Evolutionary conservation across 2,888 invertebrate species (phyloP).

Genomic region (Resseliella maxima): DNA sequence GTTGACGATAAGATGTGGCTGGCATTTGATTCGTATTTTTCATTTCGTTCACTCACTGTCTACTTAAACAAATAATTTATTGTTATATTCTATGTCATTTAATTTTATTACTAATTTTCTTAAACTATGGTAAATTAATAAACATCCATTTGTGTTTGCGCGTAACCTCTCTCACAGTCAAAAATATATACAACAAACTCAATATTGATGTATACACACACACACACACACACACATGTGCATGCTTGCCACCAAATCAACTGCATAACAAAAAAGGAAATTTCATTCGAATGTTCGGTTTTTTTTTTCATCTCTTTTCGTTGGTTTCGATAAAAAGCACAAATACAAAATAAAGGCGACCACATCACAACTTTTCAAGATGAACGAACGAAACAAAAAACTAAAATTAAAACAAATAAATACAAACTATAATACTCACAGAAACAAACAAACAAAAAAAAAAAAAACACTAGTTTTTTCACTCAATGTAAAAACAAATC

Average conservation of each 20-base stretch:
- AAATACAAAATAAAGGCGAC: background rate
- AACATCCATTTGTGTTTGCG: background rate
- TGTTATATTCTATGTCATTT: constrained; percentile 55
- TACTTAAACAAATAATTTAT: constrained; percentile 55
- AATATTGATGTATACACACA: background rate
- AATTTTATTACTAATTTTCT: constrained; percentile 55
- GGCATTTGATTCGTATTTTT: constrained; percentile 41
- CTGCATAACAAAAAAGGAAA: constrained; percentile 3
- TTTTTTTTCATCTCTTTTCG: no score
- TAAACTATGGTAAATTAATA: constrained; percentile 55
- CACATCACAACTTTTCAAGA: background rate
- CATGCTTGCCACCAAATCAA: background rate
- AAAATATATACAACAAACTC: background rate
- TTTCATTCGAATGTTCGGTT: no score
- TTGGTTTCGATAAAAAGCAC: no score
- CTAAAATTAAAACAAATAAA: background rate
- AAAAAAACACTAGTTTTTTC: background rate
- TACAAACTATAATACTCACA: background rate
- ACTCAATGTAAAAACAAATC: background rate
- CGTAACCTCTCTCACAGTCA: background rate
- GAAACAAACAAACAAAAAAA: background rate
- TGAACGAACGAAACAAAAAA: background rate
- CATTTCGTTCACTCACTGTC: constrained; percentile 53
- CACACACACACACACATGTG: background rate
- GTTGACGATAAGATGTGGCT: no score